Evolutionary conservation across 2,113 vertebrate species (phyloP).

Genomic region (Cynopterus brachyotis): DNA sequence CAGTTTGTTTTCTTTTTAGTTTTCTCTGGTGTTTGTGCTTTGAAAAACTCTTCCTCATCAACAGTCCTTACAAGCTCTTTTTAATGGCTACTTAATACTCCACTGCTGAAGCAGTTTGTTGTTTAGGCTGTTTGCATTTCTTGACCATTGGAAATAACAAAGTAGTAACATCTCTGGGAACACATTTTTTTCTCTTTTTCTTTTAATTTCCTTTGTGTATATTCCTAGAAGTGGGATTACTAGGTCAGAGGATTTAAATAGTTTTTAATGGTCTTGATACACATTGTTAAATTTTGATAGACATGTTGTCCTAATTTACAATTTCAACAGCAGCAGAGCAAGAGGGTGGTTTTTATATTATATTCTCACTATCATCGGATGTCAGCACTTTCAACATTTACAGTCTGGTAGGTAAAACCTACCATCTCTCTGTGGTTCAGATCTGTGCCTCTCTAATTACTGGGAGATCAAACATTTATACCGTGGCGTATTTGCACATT

Average conservation of each 20-base stretch:
- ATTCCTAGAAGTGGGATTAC: background rate
- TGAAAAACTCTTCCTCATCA: background rate
- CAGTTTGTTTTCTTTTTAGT: background rate
- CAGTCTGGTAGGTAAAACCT: background rate
- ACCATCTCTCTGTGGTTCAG: background rate
- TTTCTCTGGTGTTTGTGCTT: accelerated
- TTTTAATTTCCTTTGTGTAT: background rate
- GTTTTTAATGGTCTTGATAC: background rate
- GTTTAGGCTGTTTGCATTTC: background rate
- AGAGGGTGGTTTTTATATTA: background rate
- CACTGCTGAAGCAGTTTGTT: background rate
- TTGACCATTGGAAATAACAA: background rate
- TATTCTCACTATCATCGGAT: no score
- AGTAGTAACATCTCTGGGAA: background rate
- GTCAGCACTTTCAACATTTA: background rate
- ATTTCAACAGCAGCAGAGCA: background rate
- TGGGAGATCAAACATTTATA: background rate
- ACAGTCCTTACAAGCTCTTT: background rate
- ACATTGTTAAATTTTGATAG: background rate
- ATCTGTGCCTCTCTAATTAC: background rate
- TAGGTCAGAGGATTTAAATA: background rate
- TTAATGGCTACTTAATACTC: background rate
- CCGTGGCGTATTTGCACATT: background rate
- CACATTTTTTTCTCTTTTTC: background rate
- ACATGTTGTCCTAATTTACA: background rate